A percentile compares a stretch with the other conserved stretches of the same genome.
phyloP scores from a whole-genome alignment of 2,113 vertebrate genomes.

The Peromyscus maniculatus region DNA sequence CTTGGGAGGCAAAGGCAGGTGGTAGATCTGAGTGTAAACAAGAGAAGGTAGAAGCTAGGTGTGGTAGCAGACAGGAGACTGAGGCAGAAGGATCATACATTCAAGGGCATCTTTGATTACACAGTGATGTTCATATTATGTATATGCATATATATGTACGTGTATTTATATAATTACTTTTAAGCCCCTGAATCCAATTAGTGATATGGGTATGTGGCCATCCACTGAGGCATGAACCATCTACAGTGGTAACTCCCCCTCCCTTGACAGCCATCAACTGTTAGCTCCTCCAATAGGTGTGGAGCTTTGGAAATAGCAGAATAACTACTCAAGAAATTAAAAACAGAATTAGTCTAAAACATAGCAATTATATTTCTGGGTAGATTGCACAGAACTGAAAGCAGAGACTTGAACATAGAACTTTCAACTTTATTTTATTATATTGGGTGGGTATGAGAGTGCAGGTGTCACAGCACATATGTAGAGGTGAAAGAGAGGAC shows the following conservation, averaged over 20 bases:
- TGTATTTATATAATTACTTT: background rate
- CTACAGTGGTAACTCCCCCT: background rate
- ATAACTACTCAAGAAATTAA: background rate
- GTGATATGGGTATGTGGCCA: background rate
- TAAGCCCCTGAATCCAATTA: background rate
- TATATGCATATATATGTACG: background rate
- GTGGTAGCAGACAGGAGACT: background rate
- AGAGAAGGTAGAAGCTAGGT: background rate
- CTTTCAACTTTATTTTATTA: background rate
- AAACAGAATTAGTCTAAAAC: background rate
- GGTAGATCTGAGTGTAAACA: background rate
- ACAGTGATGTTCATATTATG: background rate
- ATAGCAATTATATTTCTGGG: background rate
- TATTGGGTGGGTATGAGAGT: background rate
- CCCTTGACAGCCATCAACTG: background rate
- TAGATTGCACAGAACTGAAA: background rate
- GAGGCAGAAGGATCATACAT: background rate
- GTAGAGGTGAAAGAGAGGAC: background rate
- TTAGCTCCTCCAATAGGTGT: background rate
- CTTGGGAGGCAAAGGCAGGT: background rate
- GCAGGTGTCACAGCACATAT: background rate
- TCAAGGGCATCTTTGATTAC: background rate
- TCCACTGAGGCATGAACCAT: background rate
- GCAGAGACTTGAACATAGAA: background rate
- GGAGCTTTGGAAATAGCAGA: background rate